Evolutionary conservation across 2,113 vertebrate genomes (phyloP), one percentile per base, ranked within the genome.

Genomic region (Promerops cafer): DNA sequence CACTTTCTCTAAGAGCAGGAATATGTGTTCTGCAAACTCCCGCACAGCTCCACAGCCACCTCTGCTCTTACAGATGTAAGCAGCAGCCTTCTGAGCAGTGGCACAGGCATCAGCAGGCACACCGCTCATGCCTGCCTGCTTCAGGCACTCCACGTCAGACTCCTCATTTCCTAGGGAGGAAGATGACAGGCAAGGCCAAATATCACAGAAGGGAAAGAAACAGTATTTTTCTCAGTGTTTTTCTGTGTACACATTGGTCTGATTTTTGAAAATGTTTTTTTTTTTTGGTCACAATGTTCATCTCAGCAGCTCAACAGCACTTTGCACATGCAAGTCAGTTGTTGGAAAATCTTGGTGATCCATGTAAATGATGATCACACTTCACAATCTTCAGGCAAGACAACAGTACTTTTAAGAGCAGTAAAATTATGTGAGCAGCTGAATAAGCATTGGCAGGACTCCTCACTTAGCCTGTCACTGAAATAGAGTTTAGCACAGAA

Each of bases 11-110:
- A 98, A 97, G 45, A 99, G 97, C 35, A 98, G 97, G 44, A 98
- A 98, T 77, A 99, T 98, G 97, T 99, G 98, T 19, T 99, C 98
- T 0, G 98, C 97, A 20, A 99, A 99, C 96, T 99, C 99, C n/a
- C 98, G 93, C 71, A 99, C 53, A 0, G 99, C 98, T 4, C 99
- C 99, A 0, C 54, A 96, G 26, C 99, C 99, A 3, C 98, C 98
- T 0, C 6, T 47, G 6, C 80, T 94, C 69, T 71, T 97, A 87
- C 99, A 99, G 8, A 98, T 97, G 86, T 99, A 99, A 27, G 98
- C 98, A 5, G 98, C 98, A 1, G 98, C 98, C 23, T 98, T 98
- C 68, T 97, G 96, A 50, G 98, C 98, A 5, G 95, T 63, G 1
- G 84, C 39, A 2, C 98, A 98, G 47, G 98, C 98, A 2, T 99